A percentile compares a stretch with the other conserved stretches of the same genome.
Evolutionary conservation across 2,113 vertebrate genomes (phyloP).

Genomic region (Tragulus kanchil): DNA sequence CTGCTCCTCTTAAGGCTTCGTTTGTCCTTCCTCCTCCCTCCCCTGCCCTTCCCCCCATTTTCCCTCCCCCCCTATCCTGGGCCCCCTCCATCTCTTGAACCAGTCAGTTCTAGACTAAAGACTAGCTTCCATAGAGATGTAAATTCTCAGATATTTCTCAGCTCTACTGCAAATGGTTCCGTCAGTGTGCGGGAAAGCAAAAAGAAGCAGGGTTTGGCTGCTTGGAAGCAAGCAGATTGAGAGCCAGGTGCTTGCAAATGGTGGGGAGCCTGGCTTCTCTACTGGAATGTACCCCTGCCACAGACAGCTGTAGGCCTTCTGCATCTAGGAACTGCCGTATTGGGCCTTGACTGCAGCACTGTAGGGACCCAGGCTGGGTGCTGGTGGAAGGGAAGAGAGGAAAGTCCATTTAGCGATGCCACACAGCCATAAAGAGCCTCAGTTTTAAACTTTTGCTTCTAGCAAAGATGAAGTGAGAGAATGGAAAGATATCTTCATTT

Average conservation of each 20-base stretch:
- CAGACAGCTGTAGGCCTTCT: not conserved
- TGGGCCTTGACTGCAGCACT: not conserved
- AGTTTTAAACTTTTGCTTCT: not conserved
- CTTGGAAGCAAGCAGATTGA: not conserved
- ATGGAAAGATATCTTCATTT: constrained; percentile 5
- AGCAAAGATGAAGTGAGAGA: constrained; percentile 2
- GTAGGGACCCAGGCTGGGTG: no score
- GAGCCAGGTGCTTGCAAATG: not conserved
- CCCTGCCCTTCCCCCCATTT: no score
- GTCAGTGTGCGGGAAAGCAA: not conserved
- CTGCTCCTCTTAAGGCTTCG: not conserved
- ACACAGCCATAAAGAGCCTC: not conserved
- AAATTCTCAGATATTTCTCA: not conserved
- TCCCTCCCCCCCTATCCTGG: no score
- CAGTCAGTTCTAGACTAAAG: not conserved
- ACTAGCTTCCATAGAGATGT: no score
- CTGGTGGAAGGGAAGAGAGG: not conserved
- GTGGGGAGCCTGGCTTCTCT: not conserved
- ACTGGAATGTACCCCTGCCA: not conserved
- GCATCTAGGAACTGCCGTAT: not conserved
- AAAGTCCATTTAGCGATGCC: not conserved
- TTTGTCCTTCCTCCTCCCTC: not conserved
- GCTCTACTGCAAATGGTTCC: not conserved
- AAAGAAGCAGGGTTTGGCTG: not conserved
- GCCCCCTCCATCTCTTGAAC: no score